Evolutionary conservation across 2,797 vertebrate genomes (phyloP), one percentile per base, ranked within the genome.

Genomic region (Peromyscus aztecus): DNA sequence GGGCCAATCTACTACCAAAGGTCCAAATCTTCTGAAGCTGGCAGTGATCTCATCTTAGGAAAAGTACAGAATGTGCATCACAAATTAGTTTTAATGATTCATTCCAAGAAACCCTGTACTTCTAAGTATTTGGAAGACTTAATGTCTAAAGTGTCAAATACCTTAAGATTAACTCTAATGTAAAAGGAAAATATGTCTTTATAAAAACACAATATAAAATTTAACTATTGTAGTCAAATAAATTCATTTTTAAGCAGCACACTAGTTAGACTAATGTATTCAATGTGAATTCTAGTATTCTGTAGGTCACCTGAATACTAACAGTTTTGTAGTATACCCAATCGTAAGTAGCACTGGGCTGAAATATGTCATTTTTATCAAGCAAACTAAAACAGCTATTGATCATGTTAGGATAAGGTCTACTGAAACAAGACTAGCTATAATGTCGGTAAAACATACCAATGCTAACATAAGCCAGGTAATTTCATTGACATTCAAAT

Each of bases 1-100:
- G 49, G 99, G 99, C 99, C 99, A 99, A 97, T 99, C 99, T 93
- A 99, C 99, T 91, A 99, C 99, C 98, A 99, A 99, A 98, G 99
- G 99, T 88, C 99, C 99, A 83, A 99, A 99, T 97, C 99, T 99
- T 86, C 99, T 99, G 98, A 99, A 99, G 97, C 99, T 99, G 94
- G 99, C 99, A 94, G 99, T 99, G 98, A 99, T 99, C 99, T 99
- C 99, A 98, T 99, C 99, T 99, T 97, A 92, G 97, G 88, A 98
- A 98, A 94, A 61, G 49, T 61, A 95, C 0, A 98, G 94, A 96
- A 73, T 59, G 95, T 19, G 8, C 43, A 95, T 98, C 96, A 97
- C 95, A 93, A 89, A 94, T 91, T 91, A 80, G n/a, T 52, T 71
- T 90, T 57, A 83, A 78, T 73, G 23, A 77, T 73, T 90, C 31